Base-by-base conservation (phyloP, 2,797 vertebrate genomes). In the Enteromius unitaeniatus region DNA sequence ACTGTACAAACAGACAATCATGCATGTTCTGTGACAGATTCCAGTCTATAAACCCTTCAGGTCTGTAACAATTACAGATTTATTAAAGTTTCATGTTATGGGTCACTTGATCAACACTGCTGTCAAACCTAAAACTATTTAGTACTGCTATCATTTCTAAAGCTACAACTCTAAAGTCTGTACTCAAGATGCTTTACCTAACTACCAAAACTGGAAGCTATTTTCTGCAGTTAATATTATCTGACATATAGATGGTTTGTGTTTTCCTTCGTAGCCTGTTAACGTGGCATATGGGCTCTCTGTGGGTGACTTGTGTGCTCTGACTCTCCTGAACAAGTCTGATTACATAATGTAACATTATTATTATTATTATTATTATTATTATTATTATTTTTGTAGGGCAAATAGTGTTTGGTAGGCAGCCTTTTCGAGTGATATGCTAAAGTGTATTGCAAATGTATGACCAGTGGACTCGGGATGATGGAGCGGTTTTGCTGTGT, bases 391-490 rank as follows among this genome's bases (percentile, higher is more conserved):
- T 55, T 55, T 82, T 19, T 55, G n/a, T 72, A 85, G 65, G 72
- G 55, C 28, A 82, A 34, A 64, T 53, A 78, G 34, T 79, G 53
- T 83, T 81, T 83, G 72, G n/a, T 83, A 79, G 60, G 15, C 26
- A 75, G 34, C 10, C 47, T 53, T 69, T 76, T 47, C 45, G 47
- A 60, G 51, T 79, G 77, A 49, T 51, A 34, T 67, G 26, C 45
- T 77, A 5, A 83, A 37, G 53, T 45, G 47, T 73, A 37, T 78
- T 69, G 10, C 81, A 74, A 49, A 49, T n/a, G 17, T 49, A 26
- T 60, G 23, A 37, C 74, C 55, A 49, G 7, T 64, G 55, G 26
- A n/a, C 42, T 34, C 42, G 6, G n/a, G 26, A 21, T 51, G 58
- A 53, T 53, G 55, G 17, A 19, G 31, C 0, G 6, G 6, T 31